A percentile compares a stretch with the other conserved stretches of the same genome.
phyloP scores from a whole-genome alignment of 2,797 vertebrate genomes.

The Helostoma temminkii region DNA sequence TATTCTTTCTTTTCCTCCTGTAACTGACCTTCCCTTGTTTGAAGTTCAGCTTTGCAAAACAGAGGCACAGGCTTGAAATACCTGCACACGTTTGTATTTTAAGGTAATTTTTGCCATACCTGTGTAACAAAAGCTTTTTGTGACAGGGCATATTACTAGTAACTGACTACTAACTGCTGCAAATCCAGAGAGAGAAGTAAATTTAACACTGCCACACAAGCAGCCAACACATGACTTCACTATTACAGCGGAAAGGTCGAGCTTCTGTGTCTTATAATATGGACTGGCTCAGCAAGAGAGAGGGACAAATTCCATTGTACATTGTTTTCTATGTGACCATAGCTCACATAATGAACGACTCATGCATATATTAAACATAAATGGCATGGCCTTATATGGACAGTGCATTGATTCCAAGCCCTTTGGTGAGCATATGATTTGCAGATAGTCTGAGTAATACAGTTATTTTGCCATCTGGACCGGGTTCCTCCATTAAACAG shows the following conservation, averaged over 20 bases:
- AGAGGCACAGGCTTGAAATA: background rate
- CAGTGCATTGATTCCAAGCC: constrained; percentile 8
- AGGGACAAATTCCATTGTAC: background rate
- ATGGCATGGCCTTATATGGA: constrained; percentile 20
- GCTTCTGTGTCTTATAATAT: background rate
- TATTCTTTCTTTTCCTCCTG: background rate
- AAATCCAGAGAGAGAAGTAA: constrained; percentile 4
- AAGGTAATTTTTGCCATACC: background rate
- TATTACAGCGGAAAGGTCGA: constrained; percentile 16
- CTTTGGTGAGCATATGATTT: constrained; percentile 35
- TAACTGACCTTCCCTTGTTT: background rate
- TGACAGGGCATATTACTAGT: background rate
- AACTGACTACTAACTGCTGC: constrained; percentile 9
- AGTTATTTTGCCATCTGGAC: constrained; percentile 54
- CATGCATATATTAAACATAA: constrained; percentile 1
- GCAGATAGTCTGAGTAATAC: constrained; percentile 39
- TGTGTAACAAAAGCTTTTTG: background rate
- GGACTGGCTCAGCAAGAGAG: background rate
- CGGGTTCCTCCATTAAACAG: constrained; percentile 66
- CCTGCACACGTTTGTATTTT: background rate
- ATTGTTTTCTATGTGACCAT: constrained; percentile 17
- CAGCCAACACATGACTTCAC: constrained; percentile 4
- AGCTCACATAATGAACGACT: background rate
- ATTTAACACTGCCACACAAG: constrained; percentile 8
- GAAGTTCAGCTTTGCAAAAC: constrained; percentile 14